Base-by-base conservation (phyloP, 2,797 vertebrate species). In the Fundulus diaphanus region DNA sequence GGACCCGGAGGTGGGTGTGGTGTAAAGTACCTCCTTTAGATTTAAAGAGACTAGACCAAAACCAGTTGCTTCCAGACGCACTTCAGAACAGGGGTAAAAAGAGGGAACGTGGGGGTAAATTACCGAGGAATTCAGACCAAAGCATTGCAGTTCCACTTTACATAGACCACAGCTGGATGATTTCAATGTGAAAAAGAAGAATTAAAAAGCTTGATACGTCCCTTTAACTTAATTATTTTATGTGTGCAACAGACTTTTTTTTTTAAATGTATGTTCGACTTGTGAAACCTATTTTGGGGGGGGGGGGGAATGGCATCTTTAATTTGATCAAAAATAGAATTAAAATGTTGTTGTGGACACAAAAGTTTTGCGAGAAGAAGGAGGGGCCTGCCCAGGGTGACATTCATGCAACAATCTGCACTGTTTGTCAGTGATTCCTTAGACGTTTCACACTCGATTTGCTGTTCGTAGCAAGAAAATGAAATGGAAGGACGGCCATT, bases 391-490 rank as follows among this genome's bases (percentile, higher is more conserved):
- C 51, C 51, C 22, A 52, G 46, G 46, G 13, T 48, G 46, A 9
- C 35, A 7, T 40, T 65, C 61, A n/a, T 40, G 22, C 11, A n/a
- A 63, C 20, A 37, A 24, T 37, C 33, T 9, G 20, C 22, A 35
- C 67, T 83, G 18, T 83, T 81, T 73, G 78, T 57, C 37, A 13
- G 5, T 0, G 35, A 33, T 69, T 37, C 68, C 70, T 86, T 84
- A 85, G 63, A 82, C 81, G 80, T 74, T 78, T 84, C 70, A 81
- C 82, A 81, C 66, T 51, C 59, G 72, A 80, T 81, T 85, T 76
- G 70, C 77, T 75, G 66, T 59, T 76, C 20, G 13, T 74, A 44
- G 52, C 3, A 24, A 2, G 22, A 81, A 82, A 83, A 78, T 76
- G 70, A 54, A 88, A 68, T 65, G 52, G 68, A 78, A 74, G 42